Evolutionary conservation across 2,888 invertebrate genomes (phyloP).

Genomic region (Pogonocherus hispidulus): DNA sequence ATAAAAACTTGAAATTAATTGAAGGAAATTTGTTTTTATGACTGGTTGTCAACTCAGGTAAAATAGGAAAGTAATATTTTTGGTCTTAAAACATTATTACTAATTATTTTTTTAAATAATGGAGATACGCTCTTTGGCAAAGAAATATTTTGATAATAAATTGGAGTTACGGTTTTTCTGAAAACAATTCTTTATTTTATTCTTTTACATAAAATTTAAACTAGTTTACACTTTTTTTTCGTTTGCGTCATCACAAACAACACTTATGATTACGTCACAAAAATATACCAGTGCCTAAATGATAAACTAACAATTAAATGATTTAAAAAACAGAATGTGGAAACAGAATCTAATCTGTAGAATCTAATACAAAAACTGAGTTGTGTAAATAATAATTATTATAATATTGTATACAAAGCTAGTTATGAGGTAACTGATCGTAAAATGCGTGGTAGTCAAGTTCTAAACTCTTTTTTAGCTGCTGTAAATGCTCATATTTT

Average conservation of each 20-base stretch:
- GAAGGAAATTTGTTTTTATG: conserved; percentile 1
- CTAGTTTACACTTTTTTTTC: not conserved
- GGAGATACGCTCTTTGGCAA: conserved; percentile 33
- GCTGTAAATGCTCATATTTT: conserved; percentile 40
- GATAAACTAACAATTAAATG: not conserved
- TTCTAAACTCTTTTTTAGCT: conserved; percentile 36
- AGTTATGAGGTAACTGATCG: conserved; percentile 28
- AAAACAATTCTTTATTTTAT: not conserved
- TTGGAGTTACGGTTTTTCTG: conserved; percentile 16
- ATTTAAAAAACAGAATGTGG: not conserved
- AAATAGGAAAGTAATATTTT: conserved; percentile 19
- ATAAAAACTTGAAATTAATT: conserved; percentile 12
- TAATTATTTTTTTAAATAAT: conserved; percentile 26
- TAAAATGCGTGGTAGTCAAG: conserved; percentile 41
- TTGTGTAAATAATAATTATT: no score
- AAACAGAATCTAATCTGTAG: no score
- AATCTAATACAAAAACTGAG: no score
- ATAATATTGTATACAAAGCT: no score
- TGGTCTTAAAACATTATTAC: conserved; percentile 2
- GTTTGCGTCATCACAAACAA: conserved; percentile 5
- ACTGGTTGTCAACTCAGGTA: conserved; percentile 17
- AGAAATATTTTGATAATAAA: conserved; percentile 16
- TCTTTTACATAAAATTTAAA: not conserved
- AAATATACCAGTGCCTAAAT: conserved; percentile 10
- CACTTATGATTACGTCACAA: not conserved